Base-by-base conservation (phyloP, 2,113 vertebrate species). In the Petaurus breviceps region DNA sequence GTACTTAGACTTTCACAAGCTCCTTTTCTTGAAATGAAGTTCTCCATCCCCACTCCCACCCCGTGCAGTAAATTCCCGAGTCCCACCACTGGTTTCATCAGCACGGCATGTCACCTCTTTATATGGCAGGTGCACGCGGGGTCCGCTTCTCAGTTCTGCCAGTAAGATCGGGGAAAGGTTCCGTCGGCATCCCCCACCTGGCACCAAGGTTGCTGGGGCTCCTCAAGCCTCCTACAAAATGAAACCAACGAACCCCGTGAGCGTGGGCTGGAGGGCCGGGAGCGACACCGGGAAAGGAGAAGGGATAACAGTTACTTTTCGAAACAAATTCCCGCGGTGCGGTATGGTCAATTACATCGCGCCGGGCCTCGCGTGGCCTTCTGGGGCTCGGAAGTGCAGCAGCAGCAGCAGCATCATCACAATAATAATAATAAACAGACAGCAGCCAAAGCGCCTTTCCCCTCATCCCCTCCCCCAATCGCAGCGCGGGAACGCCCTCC, bases 211-310 rank as follows among this genome's bases (percentile, higher is more conserved):
- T 37, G 12, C 37, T n/a, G 7, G 0, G 77, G n/a, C 89, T 94
- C 90, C 93, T 50, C 3, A 24, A 26, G 50, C 22, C 94, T 3
- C 19, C 8, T 0, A n/a, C 47, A 46, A 37, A 22, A 46, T 8
- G 50, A 25, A 43, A 43, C 49, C 16, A 0, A 90, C 43, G 1
- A 0, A 84, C 0, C 12, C 31, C 11, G 37, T n/a, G 6, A 0
- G 89, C 14, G 0, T 24, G 51, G 51, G 49, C 0, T 2, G 0
- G 19, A 14, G 22, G 26, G 68, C 52, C 31, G 37, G n/a, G 68
- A 43, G 19, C 7, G 57, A 25, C 92, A 0, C 3, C n/a, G 12
- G 1, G 55, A 23, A 2, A 22, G n/a, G 8, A 37, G 25, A 22
- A 77, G 19, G 51, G 16, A 37, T n/a, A 4, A 52, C 16, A 77